A percentile compares a stretch with the other conserved stretches of the same genome.
Conservation (phyloP, 2,113 vertebrate genomes). For the Delphinus delphis region DNA sequence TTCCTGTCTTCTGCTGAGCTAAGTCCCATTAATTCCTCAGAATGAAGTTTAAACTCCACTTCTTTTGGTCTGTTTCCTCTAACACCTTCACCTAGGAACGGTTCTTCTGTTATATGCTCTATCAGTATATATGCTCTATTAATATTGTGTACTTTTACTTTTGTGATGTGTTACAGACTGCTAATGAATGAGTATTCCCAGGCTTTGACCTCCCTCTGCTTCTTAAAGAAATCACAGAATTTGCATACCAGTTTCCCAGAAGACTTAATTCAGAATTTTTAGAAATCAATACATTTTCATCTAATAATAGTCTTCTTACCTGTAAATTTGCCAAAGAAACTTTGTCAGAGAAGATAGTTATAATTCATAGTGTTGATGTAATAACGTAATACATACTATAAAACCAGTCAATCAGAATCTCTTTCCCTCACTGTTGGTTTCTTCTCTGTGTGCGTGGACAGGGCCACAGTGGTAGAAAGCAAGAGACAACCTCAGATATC, state of each 20-base stretch:
- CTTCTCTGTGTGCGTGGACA: background rate
- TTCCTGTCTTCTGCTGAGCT: background rate
- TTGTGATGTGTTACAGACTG: background rate
- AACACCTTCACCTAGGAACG: background rate
- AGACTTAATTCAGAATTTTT: background rate
- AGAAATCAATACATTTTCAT: background rate
- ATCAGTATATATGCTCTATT: too few relatives aligned
- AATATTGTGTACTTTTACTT: background rate
- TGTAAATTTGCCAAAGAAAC: constrained; percentile 3
- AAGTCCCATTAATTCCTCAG: background rate
- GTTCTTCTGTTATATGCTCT: background rate
- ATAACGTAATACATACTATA: background rate
- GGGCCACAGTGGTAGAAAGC: background rate
- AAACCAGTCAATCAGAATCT: background rate
- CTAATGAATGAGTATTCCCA: background rate
- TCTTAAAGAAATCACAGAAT: background rate
- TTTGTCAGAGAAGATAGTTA: background rate
- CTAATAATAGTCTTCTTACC: background rate
- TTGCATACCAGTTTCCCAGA: background rate
- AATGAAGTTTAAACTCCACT: background rate
- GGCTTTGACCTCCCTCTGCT: background rate
- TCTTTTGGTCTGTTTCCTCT: background rate
- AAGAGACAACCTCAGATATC: background rate
- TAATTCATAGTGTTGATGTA: background rate
- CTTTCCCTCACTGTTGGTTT: background rate